Evolutionary conservation across 92 coral and sea anemone species (phyloP), one percentile per base, ranked within the genome.

Genomic region (Diadumene lineata): DNA sequence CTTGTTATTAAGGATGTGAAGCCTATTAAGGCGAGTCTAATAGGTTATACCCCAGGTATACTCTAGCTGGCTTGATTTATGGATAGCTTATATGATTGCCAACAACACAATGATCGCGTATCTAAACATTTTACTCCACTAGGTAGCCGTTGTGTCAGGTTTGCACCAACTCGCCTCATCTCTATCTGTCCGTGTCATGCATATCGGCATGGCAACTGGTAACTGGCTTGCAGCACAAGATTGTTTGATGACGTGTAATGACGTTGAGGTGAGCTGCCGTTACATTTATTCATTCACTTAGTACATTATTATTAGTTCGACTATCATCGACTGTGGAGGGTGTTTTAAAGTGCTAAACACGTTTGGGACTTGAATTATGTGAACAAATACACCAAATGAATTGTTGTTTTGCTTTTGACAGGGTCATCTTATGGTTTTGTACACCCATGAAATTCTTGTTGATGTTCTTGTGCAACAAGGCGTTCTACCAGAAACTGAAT

Each of bases 141-240:
- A 38, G 97, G 90, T 91, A 44, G 86, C 97, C 11, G 50, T 78
- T 21, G 61, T 85, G 64, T 87, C 81, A 61, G 84, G 73, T 51
- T 77, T 82, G 57, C 33, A 55, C 50, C 90, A 91, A 71, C 97
- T 88, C 25, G 84, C 88, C 44, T 4, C 56, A 13, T 81, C 93
- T 43, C 77, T 91, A 21, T 85, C 93, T 48, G 88, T 88, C 70
- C 93, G 97, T 43, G 81, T 88, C 23, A n/a, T 83, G 11, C 88
- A 88, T 11, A 74, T 79, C 50, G 81, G 69, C 44, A 80, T 91
- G 76, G 62, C 79, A 60, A 60, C 77, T 75, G 64, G 83, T 25
- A 82, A 81, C 82, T 91, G 97, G 97, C 51, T 34, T 21, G 86
- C 58, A 23, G 92, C 88, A n/a, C 72, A 28, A 32, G 80, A 76